These are phyloP conservation scores for Tenrec ecaudatus DNA, from an alignment of 2,113 vertebrate genomes.

Conservation along the genomic window DNA sequence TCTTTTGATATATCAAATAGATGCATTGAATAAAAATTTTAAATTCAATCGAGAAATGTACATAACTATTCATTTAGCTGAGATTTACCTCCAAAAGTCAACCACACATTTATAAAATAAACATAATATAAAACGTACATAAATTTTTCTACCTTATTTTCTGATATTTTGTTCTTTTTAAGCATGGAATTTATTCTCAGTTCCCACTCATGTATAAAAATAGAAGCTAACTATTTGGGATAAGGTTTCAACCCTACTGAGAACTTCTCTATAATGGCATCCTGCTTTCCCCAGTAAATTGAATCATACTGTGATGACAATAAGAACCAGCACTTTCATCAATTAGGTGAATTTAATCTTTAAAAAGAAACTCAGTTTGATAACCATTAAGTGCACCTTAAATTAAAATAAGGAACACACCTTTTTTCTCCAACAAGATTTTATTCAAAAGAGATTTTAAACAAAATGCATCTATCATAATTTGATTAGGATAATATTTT, in stretches of 20 bases:
- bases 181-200: neutral
- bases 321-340: slow-evolving; percentile 47
- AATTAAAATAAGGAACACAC: slow-evolving; percentile 60
- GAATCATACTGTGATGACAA: slow-evolving; percentile 63
- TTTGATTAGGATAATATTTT: slow-evolving; percentile 30
- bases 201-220: slow-evolving; percentile 64
- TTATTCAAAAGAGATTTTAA: slow-evolving; percentile 55
- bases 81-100: neutral
- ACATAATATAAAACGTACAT: neutral
- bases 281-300: slow-evolving; percentile 58
- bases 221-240: slow-evolving; percentile 55
- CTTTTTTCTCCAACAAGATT: neutral
- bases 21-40: neutral
- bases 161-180: slow-evolving; percentile 16
- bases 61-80: neutral
- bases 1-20: neutral
- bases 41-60: neutral
- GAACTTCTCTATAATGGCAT: slow-evolving; percentile 70
- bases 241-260: slow-evolving; percentile 59
- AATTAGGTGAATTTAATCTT: slow-evolving; percentile 79
- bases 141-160: neutral
- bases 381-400: slow-evolving; percentile 52
- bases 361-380: slow-evolving; percentile 72
- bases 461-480: slow-evolving; percentile 22
- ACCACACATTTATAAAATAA: neutral